Conservation (phyloP, 2,888 invertebrate genomes). For the Adelognathus sp. region DNA sequence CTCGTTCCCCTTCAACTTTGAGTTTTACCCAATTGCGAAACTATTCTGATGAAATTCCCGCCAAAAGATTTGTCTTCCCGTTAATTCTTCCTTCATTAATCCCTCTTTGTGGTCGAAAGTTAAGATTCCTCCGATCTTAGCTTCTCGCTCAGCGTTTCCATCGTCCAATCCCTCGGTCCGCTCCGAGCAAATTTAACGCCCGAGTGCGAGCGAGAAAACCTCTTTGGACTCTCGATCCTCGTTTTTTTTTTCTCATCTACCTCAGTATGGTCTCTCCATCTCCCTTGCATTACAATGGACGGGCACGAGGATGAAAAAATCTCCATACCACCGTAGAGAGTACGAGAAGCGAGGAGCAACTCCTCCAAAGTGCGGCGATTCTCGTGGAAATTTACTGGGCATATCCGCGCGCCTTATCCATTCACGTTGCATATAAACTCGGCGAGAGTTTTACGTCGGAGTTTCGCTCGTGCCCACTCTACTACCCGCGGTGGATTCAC, state of each 20-base stretch:
- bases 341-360: conserved; percentile 20
- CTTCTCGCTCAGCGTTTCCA: neutral
- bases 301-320: neutral
- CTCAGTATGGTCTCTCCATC: conserved; percentile 19
- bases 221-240: conserved; percentile 1
- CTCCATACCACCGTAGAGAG: conserved; percentile 28
- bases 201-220: conserved; percentile 17
- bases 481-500: conserved; percentile 15
- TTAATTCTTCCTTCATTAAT: neutral
- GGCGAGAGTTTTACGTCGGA: conserved; percentile 25
- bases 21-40: no score
- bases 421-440: conserved; percentile 41
- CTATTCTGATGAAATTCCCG: no score
- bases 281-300: conserved; percentile 54
- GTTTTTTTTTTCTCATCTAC: neutral
- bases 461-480: conserved; percentile 34
- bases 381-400: conserved; percentile 52
- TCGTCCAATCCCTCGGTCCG: conserved; percentile 7
- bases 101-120: neutral
- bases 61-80: no score
- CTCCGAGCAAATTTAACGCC: conserved; percentile 49
- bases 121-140: neutral
- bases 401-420: conserved; percentile 48
- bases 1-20: no score
- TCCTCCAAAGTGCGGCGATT: conserved; percentile 47